Conservation (phyloP, 2,113 vertebrate genomes). For the Tenrec ecaudatus region DNA sequence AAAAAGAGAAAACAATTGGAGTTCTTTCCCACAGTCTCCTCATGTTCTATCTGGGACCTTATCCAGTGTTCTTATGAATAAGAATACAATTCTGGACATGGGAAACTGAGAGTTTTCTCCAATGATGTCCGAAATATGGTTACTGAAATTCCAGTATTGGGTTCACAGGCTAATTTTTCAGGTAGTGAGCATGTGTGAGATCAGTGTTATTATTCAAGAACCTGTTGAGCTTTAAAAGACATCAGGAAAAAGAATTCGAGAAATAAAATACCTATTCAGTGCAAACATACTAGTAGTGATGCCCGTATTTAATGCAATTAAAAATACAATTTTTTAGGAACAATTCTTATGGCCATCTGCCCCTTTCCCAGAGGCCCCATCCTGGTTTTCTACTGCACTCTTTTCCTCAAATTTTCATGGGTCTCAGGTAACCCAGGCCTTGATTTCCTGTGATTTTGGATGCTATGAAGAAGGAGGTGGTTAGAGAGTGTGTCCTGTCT, state of each 20-base stretch:
- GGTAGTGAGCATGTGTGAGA: background rate
- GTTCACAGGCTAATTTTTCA: conserved; percentile 1
- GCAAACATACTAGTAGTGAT: background rate
- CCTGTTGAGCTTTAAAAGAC: background rate
- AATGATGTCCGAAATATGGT: background rate
- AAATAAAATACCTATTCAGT: background rate
- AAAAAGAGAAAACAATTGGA: no score
- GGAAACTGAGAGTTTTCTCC: conserved; percentile 2
- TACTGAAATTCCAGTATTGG: background rate
- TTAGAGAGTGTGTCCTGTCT: background rate
- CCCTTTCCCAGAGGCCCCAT: background rate
- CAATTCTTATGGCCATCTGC: background rate
- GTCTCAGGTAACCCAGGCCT: background rate
- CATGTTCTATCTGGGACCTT: no score
- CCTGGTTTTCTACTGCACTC: background rate
- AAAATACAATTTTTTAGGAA: background rate
- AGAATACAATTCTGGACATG: conserved; percentile 14
- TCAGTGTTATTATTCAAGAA: background rate
- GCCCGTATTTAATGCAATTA: background rate
- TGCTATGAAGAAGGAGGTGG: background rate
- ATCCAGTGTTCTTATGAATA: conserved; percentile 13
- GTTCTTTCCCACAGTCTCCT: no score
- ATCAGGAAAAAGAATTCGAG: conserved; percentile 25
- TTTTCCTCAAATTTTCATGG: background rate
- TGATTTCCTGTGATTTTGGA: background rate